Evolutionary conservation across 1,140 invertebrate genomes (phyloP).

Genomic region (Diachasmimorpha longicaudata): DNA sequence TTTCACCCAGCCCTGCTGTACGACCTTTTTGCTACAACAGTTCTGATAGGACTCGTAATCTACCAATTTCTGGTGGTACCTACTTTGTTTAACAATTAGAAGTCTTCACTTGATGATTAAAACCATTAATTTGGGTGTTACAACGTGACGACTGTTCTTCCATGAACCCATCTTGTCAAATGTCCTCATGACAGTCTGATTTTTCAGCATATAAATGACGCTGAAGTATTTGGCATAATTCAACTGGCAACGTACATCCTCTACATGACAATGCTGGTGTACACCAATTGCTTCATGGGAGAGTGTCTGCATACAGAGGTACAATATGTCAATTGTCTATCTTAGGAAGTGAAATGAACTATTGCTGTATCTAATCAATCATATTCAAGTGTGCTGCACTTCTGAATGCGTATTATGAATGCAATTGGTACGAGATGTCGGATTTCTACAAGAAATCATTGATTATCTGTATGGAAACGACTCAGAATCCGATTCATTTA

Average conservation of each 20-base stretch:
- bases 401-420: conserved; percentile 7
- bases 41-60: neutral
- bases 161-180: no score
- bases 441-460: neutral
- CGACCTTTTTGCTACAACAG: neutral
- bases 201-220: neutral
- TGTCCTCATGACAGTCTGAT: neutral
- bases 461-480: conserved; percentile 40
- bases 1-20: neutral
- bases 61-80: neutral
- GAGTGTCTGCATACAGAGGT: neutral
- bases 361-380: no score
- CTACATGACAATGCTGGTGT: neutral
- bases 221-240: neutral
- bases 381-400: neutral
- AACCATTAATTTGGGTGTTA: no score
- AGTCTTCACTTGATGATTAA: no score
- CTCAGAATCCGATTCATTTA: conserved; percentile 50
- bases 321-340: neutral
- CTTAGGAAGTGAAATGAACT: no score
- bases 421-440: conserved; percentile 15
- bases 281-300: neutral
- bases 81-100: neutral
- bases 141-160: no score
- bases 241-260: neutral